Evolutionary conservation across 2,888 invertebrate species (phyloP).

Genomic region (Patella ulyssiponensis): DNA sequence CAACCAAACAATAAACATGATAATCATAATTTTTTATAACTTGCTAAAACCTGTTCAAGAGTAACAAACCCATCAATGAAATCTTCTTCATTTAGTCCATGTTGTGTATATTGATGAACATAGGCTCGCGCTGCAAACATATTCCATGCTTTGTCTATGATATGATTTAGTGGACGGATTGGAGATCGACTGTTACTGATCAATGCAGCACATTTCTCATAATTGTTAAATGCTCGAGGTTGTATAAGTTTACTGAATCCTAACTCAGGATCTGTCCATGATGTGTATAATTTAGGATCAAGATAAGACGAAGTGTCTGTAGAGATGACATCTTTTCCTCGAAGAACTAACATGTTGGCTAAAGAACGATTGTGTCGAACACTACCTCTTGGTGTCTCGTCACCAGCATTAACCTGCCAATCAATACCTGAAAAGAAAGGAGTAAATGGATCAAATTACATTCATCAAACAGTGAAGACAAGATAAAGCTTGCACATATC

Average conservation of each 20-base stretch:
- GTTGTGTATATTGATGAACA: conserved; percentile 72
- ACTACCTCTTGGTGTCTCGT: conserved; percentile 46
- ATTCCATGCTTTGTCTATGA: conserved; percentile 71
- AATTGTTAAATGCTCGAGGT: conserved; percentile 60
- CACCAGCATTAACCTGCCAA: conserved; percentile 60
- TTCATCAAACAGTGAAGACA: conserved; percentile 20
- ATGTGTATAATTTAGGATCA: conserved; percentile 60
- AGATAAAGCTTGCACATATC: conserved; percentile 9
- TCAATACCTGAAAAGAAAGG: conserved; percentile 63
- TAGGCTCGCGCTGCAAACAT: conserved; percentile 72
- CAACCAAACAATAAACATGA: no score
- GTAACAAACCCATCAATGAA: conserved; percentile 71
- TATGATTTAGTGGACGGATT: conserved; percentile 58
- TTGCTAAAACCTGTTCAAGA: conserved; percentile 70
- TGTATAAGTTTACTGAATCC: conserved; percentile 55
- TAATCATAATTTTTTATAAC: conserved; percentile 57
- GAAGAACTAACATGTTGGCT: conserved; percentile 60
- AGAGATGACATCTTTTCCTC: conserved; percentile 58
- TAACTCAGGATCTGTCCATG: conserved; percentile 59
- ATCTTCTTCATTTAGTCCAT: conserved; percentile 70
- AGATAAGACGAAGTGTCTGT: conserved; percentile 55
- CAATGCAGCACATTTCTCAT: conserved; percentile 69
- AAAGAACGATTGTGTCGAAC: conserved; percentile 59
- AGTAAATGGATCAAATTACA: not conserved
- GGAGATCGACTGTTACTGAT: conserved; percentile 69